A percentile compares a stretch with the other conserved stretches of the same genome.
phyloP scores from a whole-genome alignment of 2,888 invertebrate genomes.

The Falcaria lacertinaria region DNA sequence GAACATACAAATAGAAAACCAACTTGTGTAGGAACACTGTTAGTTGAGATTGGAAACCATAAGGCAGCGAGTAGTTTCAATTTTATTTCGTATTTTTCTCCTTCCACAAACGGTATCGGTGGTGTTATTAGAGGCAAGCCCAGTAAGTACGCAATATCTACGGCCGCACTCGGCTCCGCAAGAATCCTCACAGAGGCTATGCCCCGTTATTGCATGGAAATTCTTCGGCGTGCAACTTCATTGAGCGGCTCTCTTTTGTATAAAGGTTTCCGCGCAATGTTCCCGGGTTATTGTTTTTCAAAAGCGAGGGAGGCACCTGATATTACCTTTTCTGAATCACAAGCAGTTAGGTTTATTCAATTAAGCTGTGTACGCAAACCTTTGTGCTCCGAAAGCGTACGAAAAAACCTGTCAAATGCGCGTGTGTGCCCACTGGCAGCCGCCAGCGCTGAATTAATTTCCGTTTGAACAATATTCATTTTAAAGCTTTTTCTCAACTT shows the following conservation, averaged over 20 bases:
- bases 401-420: slow-evolving; percentile 27
- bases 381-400: slow-evolving; percentile 28
- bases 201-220: slow-evolving; percentile 77
- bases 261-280: slow-evolving; percentile 69
- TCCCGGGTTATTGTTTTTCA: slow-evolving; percentile 75
- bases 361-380: slow-evolving; percentile 44
- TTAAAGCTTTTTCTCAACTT: slow-evolving; percentile 1
- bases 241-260: slow-evolving; percentile 70
- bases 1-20: slow-evolving; percentile 45
- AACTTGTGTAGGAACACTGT: slow-evolving; percentile 36
- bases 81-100: slow-evolving; percentile 72
- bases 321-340: slow-evolving; percentile 64
- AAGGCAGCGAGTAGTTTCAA: slow-evolving; percentile 60
- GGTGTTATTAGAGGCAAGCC: slow-evolving; percentile 73
- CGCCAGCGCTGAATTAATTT: slow-evolving; percentile 8
- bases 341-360: slow-evolving; percentile 66
- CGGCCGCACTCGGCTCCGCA: slow-evolving; percentile 51
- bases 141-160: slow-evolving; percentile 77
- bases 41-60: slow-evolving; percentile 62
- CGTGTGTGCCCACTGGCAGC: slow-evolving; percentile 15
- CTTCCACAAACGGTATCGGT: slow-evolving; percentile 67
- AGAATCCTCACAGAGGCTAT: slow-evolving; percentile 57
- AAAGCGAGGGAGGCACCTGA: slow-evolving; percentile 61
- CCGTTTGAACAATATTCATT: background rate
- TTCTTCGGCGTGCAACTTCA: slow-evolving; percentile 76